A percentile compares a stretch with the other conserved stretches of the same genome.
phyloP scores from a whole-genome alignment of 2,888 invertebrate species.

The Nymphalis polychloros region DNA sequence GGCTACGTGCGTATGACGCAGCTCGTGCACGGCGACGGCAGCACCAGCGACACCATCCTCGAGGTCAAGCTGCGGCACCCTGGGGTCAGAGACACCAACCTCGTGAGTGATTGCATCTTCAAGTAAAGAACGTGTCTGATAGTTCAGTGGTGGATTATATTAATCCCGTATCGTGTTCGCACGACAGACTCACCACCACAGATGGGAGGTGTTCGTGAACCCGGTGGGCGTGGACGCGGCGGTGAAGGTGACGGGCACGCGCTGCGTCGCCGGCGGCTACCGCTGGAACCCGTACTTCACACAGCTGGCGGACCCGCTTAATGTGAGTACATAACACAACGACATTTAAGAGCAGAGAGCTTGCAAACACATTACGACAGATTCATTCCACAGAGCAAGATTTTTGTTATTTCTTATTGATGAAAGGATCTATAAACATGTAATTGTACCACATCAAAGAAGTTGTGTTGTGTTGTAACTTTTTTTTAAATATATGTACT shows the following conservation, averaged over 20 bases:
- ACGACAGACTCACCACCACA: conserved; percentile 88
- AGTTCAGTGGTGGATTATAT: neutral
- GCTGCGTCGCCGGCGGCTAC: conserved; percentile 95
- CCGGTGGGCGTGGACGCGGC: conserved; percentile 95
- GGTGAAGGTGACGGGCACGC: conserved; percentile 88
- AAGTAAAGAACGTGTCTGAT: neutral
- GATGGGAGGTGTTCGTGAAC: conserved; percentile 95
- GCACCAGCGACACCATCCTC: conserved; percentile 93
- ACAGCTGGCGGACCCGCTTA: conserved; percentile 93
- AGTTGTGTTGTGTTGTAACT: too few species aligned
- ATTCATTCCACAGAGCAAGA: too few species aligned
- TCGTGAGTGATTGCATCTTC: conserved; percentile 69
- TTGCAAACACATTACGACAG: too few species aligned
- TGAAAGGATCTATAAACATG: too few species aligned
- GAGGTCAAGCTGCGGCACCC: conserved; percentile 94
- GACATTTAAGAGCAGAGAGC: too few species aligned
- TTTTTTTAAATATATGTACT: too few species aligned
- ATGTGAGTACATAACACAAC: conserved; percentile 80
- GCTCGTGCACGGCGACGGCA: conserved; percentile 92
- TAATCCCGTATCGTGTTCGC: neutral
- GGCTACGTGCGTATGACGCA: conserved; percentile 95
- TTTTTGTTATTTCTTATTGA: too few species aligned
- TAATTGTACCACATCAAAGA: too few species aligned
- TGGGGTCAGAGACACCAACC: conserved; percentile 90
- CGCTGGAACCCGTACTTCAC: conserved; percentile 96